phyloP scores from a whole-genome alignment of 1,140 invertebrate species.

The Asbolus verrucosus region DNA sequence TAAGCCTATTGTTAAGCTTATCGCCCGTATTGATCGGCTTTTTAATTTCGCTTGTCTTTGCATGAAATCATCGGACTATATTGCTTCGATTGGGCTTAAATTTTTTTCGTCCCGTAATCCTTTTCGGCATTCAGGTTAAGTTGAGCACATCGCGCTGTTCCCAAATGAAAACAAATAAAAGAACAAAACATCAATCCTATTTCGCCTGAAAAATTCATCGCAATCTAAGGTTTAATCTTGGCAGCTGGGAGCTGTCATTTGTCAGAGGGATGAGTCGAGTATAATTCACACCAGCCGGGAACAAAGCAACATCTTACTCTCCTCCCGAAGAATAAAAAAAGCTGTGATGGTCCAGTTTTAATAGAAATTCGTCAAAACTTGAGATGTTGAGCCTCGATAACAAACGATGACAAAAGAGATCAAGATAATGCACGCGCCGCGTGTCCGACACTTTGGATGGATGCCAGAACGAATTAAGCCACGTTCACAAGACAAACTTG shows the following conservation, averaged over 20 bases:
- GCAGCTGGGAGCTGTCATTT: conserved; percentile 50
- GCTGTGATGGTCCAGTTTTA: conserved; percentile 46
- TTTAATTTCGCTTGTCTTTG: conserved; percentile 33
- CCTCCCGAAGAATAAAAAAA: conserved; percentile 13
- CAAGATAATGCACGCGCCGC: conserved; percentile 46
- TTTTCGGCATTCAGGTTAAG: neutral
- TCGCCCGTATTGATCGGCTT: conserved; percentile 23
- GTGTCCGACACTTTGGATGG: conserved; percentile 8
- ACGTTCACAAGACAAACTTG: neutral
- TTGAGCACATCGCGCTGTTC: too few relatives aligned
- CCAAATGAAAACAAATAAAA: conserved; percentile 26
- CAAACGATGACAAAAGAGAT: conserved; percentile 48
- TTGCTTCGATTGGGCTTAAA: conserved; percentile 16
- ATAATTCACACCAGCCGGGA: conserved; percentile 48
- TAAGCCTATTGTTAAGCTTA: conserved; percentile 30
- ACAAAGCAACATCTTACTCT: conserved; percentile 42
- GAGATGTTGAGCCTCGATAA: conserved; percentile 44
- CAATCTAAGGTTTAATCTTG: conserved; percentile 48
- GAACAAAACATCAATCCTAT: conserved; percentile 21
- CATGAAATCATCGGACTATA: conserved; percentile 5
- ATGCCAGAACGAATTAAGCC: conserved; percentile 12
- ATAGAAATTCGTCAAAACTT: conserved; percentile 53
- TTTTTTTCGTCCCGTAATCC: conserved; percentile 13
- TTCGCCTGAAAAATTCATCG: conserved; percentile 48
- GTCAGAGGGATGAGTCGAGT: conserved; percentile 44